Base-by-base conservation (phyloP, 37 sponge, comb jelly and placozoan genomes). In the Petrosia ficiformis region DNA sequence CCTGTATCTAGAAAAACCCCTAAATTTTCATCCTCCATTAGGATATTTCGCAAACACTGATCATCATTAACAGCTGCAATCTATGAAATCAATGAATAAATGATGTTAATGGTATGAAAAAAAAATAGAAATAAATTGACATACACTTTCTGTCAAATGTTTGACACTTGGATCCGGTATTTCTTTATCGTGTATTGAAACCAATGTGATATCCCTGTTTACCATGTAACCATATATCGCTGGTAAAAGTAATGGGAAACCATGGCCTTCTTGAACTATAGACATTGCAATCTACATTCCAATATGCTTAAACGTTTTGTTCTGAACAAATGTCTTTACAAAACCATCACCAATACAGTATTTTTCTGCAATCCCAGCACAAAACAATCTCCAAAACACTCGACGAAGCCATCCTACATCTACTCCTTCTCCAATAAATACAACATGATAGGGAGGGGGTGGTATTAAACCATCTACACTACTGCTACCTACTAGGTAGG, bases 361-460 rank as follows among this genome's bases (percentile, higher is more conserved):
- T 48, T 48, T 14, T 48, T 48, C 14, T 19, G 54, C 54, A 19
- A 14, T 14, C 14, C 14, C 8, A 19, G 54, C 8, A 8, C 8
- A 8, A 48, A 61, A 61, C 6, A 61, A n/a, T 29, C 63, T 61
- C 63, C 63, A 61, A 11, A 61, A n/a, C 26, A 26, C 63, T 29
- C 63, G 11, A 22, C 28, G 22, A 26, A 61, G 28, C 6, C 63
- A 24, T 22, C 63, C 63, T 26, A n/a, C n/a, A 61, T 61, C 63
- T n/a, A 26, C 28, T n/a, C 63, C 63, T 61, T 61, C 63, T n/a
- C 63, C 63, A 61, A 61, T 22, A n/a, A 61, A 34, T 19, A 14
- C 14, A 19, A 48, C 54, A 8, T 48, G 14, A 48, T 19, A 48
- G 8, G 8, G 14, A 19, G 14, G 14, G 14, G 54, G n/a, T n/a